Conservation (phyloP, 2,113 vertebrate genomes). For the Crotalus tigris region DNA sequence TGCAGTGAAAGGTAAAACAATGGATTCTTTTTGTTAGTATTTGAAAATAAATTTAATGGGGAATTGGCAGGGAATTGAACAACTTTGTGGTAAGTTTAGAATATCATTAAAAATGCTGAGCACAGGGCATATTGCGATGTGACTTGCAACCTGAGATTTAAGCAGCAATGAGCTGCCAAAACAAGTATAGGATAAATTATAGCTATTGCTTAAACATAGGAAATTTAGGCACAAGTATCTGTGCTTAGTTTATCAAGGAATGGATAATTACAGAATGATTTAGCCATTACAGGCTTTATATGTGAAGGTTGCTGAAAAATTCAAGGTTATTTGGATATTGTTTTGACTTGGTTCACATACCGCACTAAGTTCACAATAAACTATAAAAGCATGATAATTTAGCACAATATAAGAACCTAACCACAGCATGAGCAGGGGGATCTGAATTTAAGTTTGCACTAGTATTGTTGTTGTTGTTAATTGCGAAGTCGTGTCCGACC, state of each 20-base stretch:
- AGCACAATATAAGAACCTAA: background rate
- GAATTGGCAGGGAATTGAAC: background rate
- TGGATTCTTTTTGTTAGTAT: background rate
- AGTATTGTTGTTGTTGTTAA: too few species aligned
- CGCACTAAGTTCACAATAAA: background rate
- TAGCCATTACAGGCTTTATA: background rate
- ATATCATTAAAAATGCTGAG: background rate
- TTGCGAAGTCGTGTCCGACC: too few species aligned
- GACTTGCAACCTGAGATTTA: background rate
- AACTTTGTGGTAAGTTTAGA: background rate
- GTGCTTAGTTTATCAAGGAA: background rate
- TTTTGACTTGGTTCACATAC: background rate
- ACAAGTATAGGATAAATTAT: background rate
- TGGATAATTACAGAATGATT: background rate
- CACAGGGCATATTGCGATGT: rapidly evolving
- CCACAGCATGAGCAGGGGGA: background rate
- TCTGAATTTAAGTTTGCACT: background rate
- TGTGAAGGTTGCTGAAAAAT: background rate
- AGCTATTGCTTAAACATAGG: background rate
- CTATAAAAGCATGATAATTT: background rate
- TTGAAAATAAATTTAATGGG: background rate
- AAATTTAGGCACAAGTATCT: background rate
- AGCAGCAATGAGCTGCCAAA: background rate
- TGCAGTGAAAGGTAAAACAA: background rate
- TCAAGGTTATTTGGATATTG: background rate